Evolutionary conservation across 2,113 vertebrate species (phyloP).

Genomic region (Tylochromis polylepis): DNA sequence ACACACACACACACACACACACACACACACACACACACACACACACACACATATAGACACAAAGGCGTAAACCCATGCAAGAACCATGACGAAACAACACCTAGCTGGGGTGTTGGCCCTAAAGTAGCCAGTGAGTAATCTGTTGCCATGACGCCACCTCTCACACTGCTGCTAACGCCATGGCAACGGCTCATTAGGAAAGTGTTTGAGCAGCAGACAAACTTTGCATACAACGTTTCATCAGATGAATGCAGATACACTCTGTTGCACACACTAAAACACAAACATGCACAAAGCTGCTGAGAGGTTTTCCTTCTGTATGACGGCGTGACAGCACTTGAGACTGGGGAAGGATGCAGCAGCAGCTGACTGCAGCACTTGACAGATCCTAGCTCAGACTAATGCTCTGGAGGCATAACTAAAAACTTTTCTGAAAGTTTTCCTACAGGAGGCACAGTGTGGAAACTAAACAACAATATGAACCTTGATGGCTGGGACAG

Average conservation of each 20-base stretch:
- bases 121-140: conserved; percentile 40
- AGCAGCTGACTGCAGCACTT: conserved; percentile 14
- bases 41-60: neutral
- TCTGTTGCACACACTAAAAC: neutral
- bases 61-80: neutral
- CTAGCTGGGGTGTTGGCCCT: conserved; percentile 23
- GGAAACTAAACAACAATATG: neutral
- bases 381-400: conserved; percentile 2
- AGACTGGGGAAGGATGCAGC: neutral
- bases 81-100: conserved; percentile 21
- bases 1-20: no score
- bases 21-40: neutral
- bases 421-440: neutral
- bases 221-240: neutral
- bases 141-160: conserved; percentile 29
- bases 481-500: neutral
- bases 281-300: neutral
- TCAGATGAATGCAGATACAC: neutral
- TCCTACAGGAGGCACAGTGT: neutral
- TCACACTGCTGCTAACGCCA: conserved; percentile 8
- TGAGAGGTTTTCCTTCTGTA: neutral
- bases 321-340: neutral
- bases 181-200: conserved; percentile 41
- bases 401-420: neutral
- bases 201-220: conserved; percentile 3